A percentile compares a stretch with the other conserved stretches of the same genome.
Evolutionary conservation across 2,113 vertebrate species (phyloP).

Genomic region (Nibea albiflora): DNA sequence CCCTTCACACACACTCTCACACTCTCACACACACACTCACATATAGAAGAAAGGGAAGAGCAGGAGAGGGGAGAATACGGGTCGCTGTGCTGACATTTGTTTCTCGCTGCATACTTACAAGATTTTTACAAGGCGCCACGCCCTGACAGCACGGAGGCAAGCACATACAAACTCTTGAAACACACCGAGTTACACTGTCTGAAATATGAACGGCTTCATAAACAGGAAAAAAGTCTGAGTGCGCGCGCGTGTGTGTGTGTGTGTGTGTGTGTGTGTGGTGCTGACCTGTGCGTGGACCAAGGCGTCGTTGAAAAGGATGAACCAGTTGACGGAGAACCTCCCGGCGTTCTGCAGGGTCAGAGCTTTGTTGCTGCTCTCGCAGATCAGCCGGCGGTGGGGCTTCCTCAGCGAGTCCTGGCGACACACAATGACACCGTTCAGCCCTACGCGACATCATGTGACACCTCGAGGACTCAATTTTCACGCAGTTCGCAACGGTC

Average conservation of each 20-base stretch:
- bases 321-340: constrained; percentile 98
- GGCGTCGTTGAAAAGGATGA: constrained; percentile 97
- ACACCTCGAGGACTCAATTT: not conserved
- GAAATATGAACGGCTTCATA: constrained; percentile 24
- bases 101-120: constrained; percentile 82
- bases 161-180: constrained; percentile 76
- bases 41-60: not conserved
- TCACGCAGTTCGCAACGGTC: not conserved
- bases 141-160: constrained; percentile 86
- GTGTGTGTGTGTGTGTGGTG: constrained; percentile 1
- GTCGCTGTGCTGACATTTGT: constrained; percentile 29
- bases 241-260: constrained; percentile 5
- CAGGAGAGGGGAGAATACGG: not conserved
- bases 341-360: constrained; percentile 94
- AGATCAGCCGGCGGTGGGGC: constrained; percentile 92
- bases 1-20: not conserved
- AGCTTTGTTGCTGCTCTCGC: constrained; percentile 96
- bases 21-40: constrained; percentile 7
- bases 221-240: not conserved
- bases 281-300: constrained; percentile 97
- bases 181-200: constrained; percentile 46
- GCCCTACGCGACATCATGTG: not conserved
- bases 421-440: constrained; percentile 28
- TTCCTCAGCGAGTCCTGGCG: constrained; percentile 93
- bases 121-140: constrained; percentile 84